phyloP scores from a whole-genome alignment of 2,113 vertebrate genomes.

The Perca schrenkii region DNA sequence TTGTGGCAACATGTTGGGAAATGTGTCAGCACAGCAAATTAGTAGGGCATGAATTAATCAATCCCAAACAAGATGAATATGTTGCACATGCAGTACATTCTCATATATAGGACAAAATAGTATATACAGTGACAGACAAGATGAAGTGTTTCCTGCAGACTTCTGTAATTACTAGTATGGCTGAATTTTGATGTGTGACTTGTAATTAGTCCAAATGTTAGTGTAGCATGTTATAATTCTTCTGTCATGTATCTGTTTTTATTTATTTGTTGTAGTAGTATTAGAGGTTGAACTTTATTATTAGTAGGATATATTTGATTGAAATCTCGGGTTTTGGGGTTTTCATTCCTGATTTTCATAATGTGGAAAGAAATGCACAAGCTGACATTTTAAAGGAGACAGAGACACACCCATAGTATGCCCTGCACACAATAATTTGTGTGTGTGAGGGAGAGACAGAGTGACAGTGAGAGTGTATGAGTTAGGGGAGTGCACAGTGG shows the following conservation, averaged over 20 bases:
- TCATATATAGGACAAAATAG: background rate
- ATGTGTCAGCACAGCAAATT: constrained; percentile 42
- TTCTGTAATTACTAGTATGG: background rate
- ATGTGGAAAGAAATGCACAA: constrained; percentile 8
- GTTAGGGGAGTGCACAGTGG: constrained; percentile 21
- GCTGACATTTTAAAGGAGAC: background rate
- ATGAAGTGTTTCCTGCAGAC: background rate
- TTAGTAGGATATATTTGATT: background rate
- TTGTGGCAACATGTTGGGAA: constrained; percentile 18
- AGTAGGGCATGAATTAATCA: constrained; percentile 9
- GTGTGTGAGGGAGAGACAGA: background rate
- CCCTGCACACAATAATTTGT: background rate
- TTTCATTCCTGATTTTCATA: background rate
- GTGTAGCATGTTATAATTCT: background rate
- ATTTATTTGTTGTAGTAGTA: background rate
- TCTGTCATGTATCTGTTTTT: background rate
- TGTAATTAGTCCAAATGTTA: background rate
- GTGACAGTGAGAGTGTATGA: background rate
- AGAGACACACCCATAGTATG: constrained; percentile 19
- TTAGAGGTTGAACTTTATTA: background rate
- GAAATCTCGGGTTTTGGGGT: background rate
- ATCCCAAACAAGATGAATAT: background rate
- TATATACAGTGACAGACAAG: background rate
- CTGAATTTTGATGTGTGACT: background rate
- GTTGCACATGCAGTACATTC: background rate